These are phyloP conservation scores for Eospalax fontanierii DNA, from an alignment of 2,797 vertebrate genomes.

Conservation along the genomic window DNA sequence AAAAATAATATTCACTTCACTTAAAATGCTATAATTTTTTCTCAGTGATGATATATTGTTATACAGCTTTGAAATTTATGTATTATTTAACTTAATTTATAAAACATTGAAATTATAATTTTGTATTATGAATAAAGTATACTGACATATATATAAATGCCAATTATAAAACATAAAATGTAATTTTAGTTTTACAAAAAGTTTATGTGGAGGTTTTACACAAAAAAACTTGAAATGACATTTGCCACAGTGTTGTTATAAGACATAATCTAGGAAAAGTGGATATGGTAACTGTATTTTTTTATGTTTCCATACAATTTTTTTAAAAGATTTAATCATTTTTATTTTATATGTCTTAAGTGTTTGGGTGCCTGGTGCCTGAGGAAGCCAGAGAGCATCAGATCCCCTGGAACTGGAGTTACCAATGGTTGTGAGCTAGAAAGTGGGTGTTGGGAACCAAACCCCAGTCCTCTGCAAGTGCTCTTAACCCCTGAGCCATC, in stretches of 20 bases:
- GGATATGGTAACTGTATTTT: not conserved
- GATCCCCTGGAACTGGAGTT: no score
- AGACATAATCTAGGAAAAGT: not conserved
- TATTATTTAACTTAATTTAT: not conserved
- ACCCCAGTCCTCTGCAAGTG: no score
- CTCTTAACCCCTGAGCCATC: no score
- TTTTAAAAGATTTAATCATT: no score
- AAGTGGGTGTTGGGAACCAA: no score
- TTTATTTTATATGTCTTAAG: no score
- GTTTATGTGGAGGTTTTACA: not conserved
- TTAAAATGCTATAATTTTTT: constrained; percentile 30
- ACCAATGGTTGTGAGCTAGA: no score
- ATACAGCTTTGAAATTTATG: constrained; percentile 37
- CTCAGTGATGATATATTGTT: not conserved
- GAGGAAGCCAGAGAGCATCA: no score
- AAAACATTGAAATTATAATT: constrained; percentile 27
- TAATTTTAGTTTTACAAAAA: constrained; percentile 32
- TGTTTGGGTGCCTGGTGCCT: no score
- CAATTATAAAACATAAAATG: constrained; percentile 21
- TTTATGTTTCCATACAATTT: constrained; percentile 19
- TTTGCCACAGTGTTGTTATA: constrained; percentile 32
- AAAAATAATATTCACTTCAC: not conserved
- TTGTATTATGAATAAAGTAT: not conserved
- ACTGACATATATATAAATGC: not conserved
- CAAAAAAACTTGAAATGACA: not conserved